These are phyloP conservation scores for Meleagris gallopavo DNA, from an alignment of 2,113 vertebrate genomes.

Conservation along the genomic window DNA sequence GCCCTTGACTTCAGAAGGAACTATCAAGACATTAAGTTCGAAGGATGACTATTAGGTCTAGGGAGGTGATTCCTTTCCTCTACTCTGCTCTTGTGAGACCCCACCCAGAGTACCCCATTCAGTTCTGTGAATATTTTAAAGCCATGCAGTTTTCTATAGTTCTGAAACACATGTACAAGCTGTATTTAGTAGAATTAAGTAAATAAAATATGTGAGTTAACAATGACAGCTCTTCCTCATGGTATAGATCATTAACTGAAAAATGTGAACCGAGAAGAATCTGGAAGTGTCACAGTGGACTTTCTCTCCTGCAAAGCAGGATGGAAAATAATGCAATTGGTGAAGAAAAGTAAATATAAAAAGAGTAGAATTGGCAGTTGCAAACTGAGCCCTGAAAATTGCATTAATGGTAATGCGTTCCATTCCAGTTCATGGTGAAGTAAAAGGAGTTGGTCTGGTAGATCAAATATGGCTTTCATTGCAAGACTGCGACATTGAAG, in stretches of 20 bases:
- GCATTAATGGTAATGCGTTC: constrained; percentile 65
- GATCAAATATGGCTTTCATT: constrained; percentile 75
- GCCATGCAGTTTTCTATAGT: background rate
- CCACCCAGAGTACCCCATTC: no score
- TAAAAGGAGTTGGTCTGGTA: constrained; percentile 74
- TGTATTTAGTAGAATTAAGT: background rate
- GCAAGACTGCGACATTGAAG: constrained; percentile 71
- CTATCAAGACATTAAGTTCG: background rate
- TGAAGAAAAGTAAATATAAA: background rate
- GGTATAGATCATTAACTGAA: background rate
- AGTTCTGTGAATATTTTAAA: background rate
- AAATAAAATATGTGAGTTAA: background rate
- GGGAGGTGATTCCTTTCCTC: no score
- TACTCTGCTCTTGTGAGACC: no score
- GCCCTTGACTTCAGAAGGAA: background rate
- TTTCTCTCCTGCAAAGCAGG: background rate
- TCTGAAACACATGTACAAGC: background rate
- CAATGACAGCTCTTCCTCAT: background rate
- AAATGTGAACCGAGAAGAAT: background rate
- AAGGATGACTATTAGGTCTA: no score
- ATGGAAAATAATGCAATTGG: background rate
- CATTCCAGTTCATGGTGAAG: constrained; percentile 74
- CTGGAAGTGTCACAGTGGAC: background rate
- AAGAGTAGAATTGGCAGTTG: background rate
- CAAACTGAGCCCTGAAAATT: constrained; percentile 3